Percentiles rank a stretch among this genome's conserved stretches.
These are phyloP conservation scores for Pammene aurita DNA, from an alignment of 2,888 invertebrate species.

Conservation along the genomic window DNA sequence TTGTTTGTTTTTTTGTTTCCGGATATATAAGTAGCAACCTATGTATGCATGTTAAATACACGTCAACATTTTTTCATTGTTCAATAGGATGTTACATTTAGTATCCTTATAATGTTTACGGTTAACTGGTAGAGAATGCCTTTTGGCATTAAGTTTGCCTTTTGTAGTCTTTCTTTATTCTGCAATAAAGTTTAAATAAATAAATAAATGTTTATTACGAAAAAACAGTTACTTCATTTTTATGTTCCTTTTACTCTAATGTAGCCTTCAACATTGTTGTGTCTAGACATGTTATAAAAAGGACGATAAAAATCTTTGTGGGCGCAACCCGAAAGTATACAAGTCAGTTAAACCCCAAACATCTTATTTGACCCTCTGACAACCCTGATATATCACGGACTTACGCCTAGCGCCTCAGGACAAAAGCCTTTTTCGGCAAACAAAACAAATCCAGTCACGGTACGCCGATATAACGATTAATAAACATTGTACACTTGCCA, in stretches of 20 bases:
- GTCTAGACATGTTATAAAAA: conserved; percentile 1
- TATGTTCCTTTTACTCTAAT: neutral
- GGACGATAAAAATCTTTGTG: neutral
- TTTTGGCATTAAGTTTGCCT: too few relatives aligned
- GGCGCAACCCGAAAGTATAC: conserved; percentile 12
- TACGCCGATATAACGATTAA: conserved; percentile 27
- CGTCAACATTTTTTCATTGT: too few relatives aligned
- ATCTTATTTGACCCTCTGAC: conserved; percentile 32
- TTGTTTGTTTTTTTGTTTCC: too few relatives aligned
- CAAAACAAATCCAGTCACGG: conserved; percentile 39
- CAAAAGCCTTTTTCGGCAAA: conserved; percentile 32
- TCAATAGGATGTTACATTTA: too few relatives aligned
- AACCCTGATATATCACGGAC: conserved; percentile 35
- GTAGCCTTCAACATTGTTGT: neutral
- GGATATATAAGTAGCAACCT: too few relatives aligned
- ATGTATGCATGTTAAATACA: too few relatives aligned
- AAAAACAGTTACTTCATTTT: too few relatives aligned
- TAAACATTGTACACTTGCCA: conserved; percentile 1
- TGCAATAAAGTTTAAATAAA: too few relatives aligned
- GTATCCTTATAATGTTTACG: too few relatives aligned
- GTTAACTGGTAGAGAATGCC: too few relatives aligned
- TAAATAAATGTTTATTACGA: too few relatives aligned
- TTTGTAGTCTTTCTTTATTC: too few relatives aligned
- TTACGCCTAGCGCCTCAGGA: conserved; percentile 36
- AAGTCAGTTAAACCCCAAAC: conserved; percentile 22